Percentiles rank a stretch among this genome's conserved stretches.
phyloP scores from a whole-genome alignment of 1,140 invertebrate species.

The Anastatus disparis region DNA sequence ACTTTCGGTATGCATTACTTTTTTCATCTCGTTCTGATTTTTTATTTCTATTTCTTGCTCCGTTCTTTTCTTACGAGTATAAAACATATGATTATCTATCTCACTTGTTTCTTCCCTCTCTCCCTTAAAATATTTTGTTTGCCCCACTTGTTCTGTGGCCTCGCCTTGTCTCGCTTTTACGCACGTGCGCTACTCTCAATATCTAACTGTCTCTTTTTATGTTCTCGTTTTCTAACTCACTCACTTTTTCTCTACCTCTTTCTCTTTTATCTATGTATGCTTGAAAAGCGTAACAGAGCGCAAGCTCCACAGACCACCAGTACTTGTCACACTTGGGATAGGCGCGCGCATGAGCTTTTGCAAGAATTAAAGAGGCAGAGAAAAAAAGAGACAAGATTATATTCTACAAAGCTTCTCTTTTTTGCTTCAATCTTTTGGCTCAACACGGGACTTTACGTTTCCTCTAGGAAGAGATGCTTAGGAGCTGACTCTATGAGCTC shows the following conservation, averaged over 20 bases:
- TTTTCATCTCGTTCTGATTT: no score
- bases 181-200: no score
- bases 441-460: constrained; percentile 5
- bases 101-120: not conserved
- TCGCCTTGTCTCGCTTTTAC: constrained; percentile 8
- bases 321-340: not conserved
- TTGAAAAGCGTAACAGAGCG: no score
- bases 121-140: no score
- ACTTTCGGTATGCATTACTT: no score
- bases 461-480: constrained; percentile 7
- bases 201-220: not conserved
- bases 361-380: not conserved
- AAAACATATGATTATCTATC: no score
- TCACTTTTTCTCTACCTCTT: not conserved
- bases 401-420: not conserved
- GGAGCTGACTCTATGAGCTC: not conserved
- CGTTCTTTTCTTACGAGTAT: no score
- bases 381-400: not conserved
- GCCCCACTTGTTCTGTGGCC: no score
- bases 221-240: not conserved
- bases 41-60: no score
- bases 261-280: not conserved
- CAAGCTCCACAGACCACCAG: not conserved
- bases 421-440: constrained; percentile 12
- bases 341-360: not conserved